A percentile compares a stretch with the other conserved stretches of the same genome.
Evolutionary conservation across 2,797 vertebrate genomes (phyloP).

Genomic region (Paramormyrops hopkinsi): DNA sequence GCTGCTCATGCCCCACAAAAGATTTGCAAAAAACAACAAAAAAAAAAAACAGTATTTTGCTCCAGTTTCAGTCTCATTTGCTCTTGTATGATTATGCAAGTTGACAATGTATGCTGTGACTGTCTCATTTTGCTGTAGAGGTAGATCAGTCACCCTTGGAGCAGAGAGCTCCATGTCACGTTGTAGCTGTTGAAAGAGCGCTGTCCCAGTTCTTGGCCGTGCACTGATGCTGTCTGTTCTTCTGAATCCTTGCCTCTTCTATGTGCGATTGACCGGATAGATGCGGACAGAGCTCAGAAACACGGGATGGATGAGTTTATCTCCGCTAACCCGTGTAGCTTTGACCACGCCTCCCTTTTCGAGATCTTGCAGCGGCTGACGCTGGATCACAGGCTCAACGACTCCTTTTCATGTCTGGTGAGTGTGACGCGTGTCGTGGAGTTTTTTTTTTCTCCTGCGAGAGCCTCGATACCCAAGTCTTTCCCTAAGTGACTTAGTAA

Average conservation of each 20-base stretch:
- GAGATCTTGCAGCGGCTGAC: constrained; percentile 97
- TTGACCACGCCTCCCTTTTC: constrained; percentile 99
- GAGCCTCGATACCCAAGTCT: not conserved
- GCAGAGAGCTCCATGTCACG: constrained; percentile 49
- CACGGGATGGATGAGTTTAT: constrained; percentile 99
- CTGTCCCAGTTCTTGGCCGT: constrained; percentile 25
- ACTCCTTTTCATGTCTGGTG: constrained; percentile 98
- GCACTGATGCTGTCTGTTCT: constrained; percentile 60
- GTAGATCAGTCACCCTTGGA: constrained; percentile 38
- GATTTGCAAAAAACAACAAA: constrained; percentile 35
- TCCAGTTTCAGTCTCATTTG: constrained; percentile 55
- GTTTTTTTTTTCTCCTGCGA: not conserved
- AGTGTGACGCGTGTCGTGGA: constrained; percentile 51
- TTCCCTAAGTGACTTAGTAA: not conserved
- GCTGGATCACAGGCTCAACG: constrained; percentile 98
- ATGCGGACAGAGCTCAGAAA: constrained; percentile 99
- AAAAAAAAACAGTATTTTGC: constrained; percentile 33
- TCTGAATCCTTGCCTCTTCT: constrained; percentile 89
- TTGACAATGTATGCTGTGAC: constrained; percentile 95
- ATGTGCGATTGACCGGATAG: constrained; percentile 82
- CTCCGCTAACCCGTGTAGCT: constrained; percentile 99
- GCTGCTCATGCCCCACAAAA: constrained; percentile 36
- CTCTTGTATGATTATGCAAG: constrained; percentile 82
- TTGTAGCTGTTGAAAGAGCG: constrained; percentile 37
- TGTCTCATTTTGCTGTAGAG: constrained; percentile 71